Base-by-base conservation (phyloP, 1,140 invertebrate genomes). In the Zophobas morio region DNA sequence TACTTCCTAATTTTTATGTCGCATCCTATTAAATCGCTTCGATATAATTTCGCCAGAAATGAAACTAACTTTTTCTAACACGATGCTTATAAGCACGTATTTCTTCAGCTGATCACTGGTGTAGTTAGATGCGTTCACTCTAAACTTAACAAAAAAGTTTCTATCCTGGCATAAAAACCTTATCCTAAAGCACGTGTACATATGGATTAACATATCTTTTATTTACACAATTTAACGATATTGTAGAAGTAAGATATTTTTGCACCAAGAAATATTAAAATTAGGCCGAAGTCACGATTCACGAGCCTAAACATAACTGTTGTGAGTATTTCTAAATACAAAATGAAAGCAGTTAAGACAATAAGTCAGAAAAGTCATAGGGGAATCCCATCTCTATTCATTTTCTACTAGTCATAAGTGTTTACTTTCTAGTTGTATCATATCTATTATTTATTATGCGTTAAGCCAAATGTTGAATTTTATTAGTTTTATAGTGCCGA, bases 391-490 rank as follows among this genome's bases (percentile, higher is more conserved):
- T 20, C 42, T 66, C 60, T 66, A 66, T 66, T 66, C 60, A 72
- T 73, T 73, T 73, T 73, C 71, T 73, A 73, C 71, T 73, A 73
- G 71, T 73, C 71, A 73, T 73, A 73, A 73, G 71, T 54, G 37
- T 51, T 46, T 51, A 51, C 53, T 35, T 35, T 40, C 34, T 63
- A 37, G 37, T 35, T 63, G 37, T 63, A 63, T 40, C 20, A 20
- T 20, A 20, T 20, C 20, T 20, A 20, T 40, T 72, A 72, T 72
- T 72, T 72, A 72, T 72, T 72, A 32, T 36, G 35, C 20, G 34
- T 37, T 60, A 60, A 66, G 39, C 60, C 60, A 66, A 66, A 66
- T 66, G 39, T 66, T 33, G 39, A 42, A 42, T 66, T 66, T 66
- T 66, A 20, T 66, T 66, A 40, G 20, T 66, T 66, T 66, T 66